Evolutionary conservation across 2,113 vertebrate species (phyloP).

Genomic region (Chamaetylas fuelleborni): DNA sequence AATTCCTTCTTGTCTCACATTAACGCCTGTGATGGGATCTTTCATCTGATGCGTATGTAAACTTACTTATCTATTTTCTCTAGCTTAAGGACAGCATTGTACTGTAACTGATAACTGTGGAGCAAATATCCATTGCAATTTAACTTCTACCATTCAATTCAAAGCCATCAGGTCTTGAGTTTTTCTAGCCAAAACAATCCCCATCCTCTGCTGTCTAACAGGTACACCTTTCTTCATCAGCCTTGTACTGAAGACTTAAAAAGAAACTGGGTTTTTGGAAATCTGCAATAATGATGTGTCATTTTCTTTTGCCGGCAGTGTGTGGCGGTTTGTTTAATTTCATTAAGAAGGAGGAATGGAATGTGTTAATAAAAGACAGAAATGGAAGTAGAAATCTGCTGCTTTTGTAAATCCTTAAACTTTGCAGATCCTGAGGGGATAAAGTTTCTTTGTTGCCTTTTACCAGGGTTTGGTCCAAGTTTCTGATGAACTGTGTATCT

Average conservation of each 20-base stretch:
- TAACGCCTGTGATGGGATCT: constrained; percentile 95
- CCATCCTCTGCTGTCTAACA: background rate
- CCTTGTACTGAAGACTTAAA: background rate
- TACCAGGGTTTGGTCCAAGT: background rate
- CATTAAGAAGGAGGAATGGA: background rate
- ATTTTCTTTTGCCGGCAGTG: background rate
- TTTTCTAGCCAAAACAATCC: background rate
- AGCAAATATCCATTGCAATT: background rate
- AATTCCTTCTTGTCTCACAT: constrained; percentile 98
- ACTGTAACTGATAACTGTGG: background rate
- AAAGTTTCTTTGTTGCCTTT: background rate
- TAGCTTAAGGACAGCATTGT: background rate
- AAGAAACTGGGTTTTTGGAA: background rate
- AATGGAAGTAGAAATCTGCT: background rate
- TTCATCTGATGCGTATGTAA: constrained; percentile 96
- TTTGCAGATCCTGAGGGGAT: background rate
- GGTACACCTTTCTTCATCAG: fast-evolving
- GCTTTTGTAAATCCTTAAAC: background rate
- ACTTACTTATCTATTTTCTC: background rate
- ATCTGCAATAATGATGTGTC: background rate
- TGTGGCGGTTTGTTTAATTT: background rate
- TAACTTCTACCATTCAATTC: background rate
- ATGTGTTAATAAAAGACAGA: background rate
- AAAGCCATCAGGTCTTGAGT: background rate
- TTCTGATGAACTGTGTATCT: background rate